Conservation (phyloP, 1,140 invertebrate species). For the Ceratoteleas bidentatus region DNA sequence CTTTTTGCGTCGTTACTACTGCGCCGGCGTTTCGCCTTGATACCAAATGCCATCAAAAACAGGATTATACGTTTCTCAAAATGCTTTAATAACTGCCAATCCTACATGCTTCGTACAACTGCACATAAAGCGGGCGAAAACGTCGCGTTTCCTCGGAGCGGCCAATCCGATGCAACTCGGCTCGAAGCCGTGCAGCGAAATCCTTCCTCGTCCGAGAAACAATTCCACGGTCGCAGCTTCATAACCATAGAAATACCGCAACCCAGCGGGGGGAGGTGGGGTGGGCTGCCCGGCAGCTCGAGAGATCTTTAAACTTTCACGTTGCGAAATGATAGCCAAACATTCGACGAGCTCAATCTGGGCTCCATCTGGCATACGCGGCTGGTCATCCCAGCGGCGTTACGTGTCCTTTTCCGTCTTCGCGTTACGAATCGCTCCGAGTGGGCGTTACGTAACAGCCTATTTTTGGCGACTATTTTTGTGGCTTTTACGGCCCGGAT, state of each 20-base stretch:
- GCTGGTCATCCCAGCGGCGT: slow-evolving; percentile 11
- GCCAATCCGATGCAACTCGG: too few relatives aligned
- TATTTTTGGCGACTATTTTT: slow-evolving; percentile 9
- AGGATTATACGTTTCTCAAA: too few relatives aligned
- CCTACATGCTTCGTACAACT: too few relatives aligned
- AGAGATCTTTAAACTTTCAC: slow-evolving; percentile 75
- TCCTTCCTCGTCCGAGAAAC: not conserved
- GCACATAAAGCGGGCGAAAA: too few relatives aligned
- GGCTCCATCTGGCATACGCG: slow-evolving; percentile 28
- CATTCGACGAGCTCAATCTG: slow-evolving; percentile 64
- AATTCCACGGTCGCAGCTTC: slow-evolving; percentile 9
- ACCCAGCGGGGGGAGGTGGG: slow-evolving; percentile 5
- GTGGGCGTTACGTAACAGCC: slow-evolving; percentile 7
- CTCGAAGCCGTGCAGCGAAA: too few relatives aligned
- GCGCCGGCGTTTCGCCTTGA: too few relatives aligned
- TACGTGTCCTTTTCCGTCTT: slow-evolving; percentile 35
- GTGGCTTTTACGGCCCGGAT: too few relatives aligned
- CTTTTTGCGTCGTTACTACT: too few relatives aligned
- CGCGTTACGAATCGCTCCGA: not conserved
- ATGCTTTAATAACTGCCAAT: too few relatives aligned
- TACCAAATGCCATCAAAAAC: too few relatives aligned
- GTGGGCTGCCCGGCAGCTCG: not conserved
- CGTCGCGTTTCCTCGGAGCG: too few relatives aligned
- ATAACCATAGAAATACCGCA: slow-evolving; percentile 24
- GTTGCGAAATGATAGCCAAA: slow-evolving; percentile 75